These are phyloP conservation scores for Beroe ovata DNA, from an alignment of 37 sponge, comb jelly and placozoan species.

Conservation along the genomic window DNA sequence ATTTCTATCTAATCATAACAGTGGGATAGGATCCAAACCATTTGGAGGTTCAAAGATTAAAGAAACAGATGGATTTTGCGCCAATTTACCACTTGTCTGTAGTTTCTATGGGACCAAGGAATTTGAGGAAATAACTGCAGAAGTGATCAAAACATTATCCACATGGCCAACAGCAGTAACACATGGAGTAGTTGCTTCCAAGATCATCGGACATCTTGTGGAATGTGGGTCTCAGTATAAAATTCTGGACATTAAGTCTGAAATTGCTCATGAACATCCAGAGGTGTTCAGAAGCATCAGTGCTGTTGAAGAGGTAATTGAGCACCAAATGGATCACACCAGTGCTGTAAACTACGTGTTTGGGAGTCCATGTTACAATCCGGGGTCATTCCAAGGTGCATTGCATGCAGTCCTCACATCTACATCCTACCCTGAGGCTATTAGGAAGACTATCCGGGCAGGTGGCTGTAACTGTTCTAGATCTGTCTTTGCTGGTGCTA, in stretches of 20 bases:
- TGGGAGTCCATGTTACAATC: constrained; percentile 66
- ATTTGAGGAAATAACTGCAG: constrained; percentile 7
- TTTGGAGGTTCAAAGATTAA: constrained; percentile 46
- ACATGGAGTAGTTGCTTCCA: constrained; percentile 32
- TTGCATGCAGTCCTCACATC: constrained; percentile 68
- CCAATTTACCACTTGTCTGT: constrained; percentile 17
- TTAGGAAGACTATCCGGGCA: constrained; percentile 68
- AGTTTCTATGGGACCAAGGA: neutral
- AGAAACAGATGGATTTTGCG: constrained; percentile 50
- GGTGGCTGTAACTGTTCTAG: constrained; percentile 76
- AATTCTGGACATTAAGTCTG: constrained; percentile 22
- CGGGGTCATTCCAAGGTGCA: constrained; percentile 71
- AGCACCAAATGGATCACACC: constrained; percentile 9
- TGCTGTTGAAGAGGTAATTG: constrained; percentile 37
- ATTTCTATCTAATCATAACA: neutral
- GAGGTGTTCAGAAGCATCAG: neutral
- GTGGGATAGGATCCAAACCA: constrained; percentile 24
- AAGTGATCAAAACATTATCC: constrained; percentile 22
- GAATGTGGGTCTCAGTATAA: constrained; percentile 1
- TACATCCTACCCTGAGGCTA: constrained; percentile 28
- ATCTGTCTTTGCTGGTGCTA: constrained; percentile 68
- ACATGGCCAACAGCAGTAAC: constrained; percentile 40
- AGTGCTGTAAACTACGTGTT: constrained; percentile 29
- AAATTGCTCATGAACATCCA: neutral
- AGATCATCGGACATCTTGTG: constrained; percentile 22